Evolutionary conservation across 2,888 invertebrate genomes (phyloP).

Genomic region (Rhagophthalmus giganteus): DNA sequence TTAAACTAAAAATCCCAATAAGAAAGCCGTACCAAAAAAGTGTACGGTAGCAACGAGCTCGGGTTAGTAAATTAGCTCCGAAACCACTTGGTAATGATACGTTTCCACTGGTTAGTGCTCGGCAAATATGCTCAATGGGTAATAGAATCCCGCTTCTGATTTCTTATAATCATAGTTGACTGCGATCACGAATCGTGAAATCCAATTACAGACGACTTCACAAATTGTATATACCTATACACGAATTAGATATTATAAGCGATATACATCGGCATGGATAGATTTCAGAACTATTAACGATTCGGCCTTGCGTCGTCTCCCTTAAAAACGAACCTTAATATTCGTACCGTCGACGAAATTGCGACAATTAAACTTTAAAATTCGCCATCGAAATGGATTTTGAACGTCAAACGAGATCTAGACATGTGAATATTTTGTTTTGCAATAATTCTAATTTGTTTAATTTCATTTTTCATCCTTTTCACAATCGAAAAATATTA

Average conservation of each 20-base stretch:
- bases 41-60: conserved; percentile 40
- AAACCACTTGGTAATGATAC: conserved; percentile 41
- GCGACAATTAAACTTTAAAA: no score
- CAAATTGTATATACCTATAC: conserved; percentile 32
- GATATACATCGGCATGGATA: conserved; percentile 11
- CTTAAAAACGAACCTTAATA: no score
- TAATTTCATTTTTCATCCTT: no score
- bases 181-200: conserved; percentile 34
- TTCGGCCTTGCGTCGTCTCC: no score
- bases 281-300: neutral
- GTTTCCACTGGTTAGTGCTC: conserved; percentile 28
- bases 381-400: no score
- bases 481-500: no score
- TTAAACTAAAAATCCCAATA: neutral
- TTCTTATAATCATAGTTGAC: conserved; percentile 34
- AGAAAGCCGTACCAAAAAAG: conserved; percentile 7
- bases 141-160: conserved; percentile 37
- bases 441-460: no score
- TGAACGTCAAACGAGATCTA: neutral
- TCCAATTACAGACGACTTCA: conserved; percentile 33
- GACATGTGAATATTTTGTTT: neutral
- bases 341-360: no score
- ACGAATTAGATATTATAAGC: conserved; percentile 24
- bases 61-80: conserved; percentile 37
- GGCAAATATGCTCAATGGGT: conserved; percentile 32